Conservation (phyloP, 2,113 vertebrate species). For the Phylloscopus whistleri region DNA sequence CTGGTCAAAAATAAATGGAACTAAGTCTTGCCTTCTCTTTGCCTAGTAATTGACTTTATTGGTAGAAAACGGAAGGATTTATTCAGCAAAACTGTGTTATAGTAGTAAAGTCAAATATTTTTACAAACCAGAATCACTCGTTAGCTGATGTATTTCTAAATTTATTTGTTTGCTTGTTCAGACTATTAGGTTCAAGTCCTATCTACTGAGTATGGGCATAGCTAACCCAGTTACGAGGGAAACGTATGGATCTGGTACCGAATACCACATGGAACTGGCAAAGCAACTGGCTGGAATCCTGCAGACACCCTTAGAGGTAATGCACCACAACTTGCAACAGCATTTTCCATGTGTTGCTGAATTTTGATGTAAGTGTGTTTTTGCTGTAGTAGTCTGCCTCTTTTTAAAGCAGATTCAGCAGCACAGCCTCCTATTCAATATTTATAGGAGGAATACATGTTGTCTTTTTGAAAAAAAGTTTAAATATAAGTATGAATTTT, state of each 20-base stretch:
- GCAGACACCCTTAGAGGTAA: conserved; percentile 88
- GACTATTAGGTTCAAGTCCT: conserved; percentile 97
- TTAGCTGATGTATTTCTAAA: not conserved
- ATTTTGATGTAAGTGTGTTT: not conserved
- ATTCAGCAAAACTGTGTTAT: not conserved
- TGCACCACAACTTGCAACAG: not conserved
- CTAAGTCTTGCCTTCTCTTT: not conserved
- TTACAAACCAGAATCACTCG: not conserved
- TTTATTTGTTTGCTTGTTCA: conserved; percentile 36
- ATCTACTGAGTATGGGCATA: conserved; percentile 97
- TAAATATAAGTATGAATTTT: not conserved
- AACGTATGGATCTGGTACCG: conserved; percentile 90
- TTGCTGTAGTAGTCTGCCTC: not conserved
- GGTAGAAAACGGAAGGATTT: not conserved
- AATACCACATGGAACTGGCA: conserved; percentile 95
- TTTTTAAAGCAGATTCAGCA: not conserved
- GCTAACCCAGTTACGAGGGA: conserved; percentile 95
- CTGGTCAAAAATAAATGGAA: not conserved
- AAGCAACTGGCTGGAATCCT: conserved; percentile 92
- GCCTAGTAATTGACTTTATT: not conserved
- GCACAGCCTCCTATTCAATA: not conserved
- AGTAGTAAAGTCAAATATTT: not conserved
- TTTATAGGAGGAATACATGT: not conserved
- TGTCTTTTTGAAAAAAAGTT: not conserved
- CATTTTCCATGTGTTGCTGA: not conserved